Conservation (phyloP, 2,113 vertebrate genomes). For the Hippotragus niger region DNA sequence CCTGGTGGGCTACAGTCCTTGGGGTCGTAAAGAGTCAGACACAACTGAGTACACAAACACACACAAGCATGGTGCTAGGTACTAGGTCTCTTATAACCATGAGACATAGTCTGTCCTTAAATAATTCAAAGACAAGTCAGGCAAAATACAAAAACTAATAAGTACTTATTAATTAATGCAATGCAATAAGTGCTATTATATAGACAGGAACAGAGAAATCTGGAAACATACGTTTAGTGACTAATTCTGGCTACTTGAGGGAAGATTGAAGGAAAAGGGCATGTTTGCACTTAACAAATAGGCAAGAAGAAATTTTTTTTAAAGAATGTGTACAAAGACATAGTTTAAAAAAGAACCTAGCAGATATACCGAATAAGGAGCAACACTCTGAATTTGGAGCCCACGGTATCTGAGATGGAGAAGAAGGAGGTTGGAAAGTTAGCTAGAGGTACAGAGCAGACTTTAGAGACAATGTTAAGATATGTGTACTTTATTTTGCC, state of each 20-base stretch:
- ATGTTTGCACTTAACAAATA: background rate
- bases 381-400: background rate
- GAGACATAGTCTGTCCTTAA: background rate
- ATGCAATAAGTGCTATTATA: background rate
- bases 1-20: background rate
- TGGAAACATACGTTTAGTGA: background rate
- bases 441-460: background rate
- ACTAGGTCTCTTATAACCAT: background rate
- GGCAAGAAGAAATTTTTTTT: background rate
- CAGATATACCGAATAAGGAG: background rate
- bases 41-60: accelerated
- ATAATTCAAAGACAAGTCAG: background rate
- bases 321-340: background rate
- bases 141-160: background rate
- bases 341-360: background rate
- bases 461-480: background rate
- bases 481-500: background rate
- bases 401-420: background rate
- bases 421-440: background rate
- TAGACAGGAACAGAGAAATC: background rate
- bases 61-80: background rate
- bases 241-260: background rate
- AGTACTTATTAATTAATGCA: background rate
- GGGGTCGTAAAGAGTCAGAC: background rate
- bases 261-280: background rate